Conservation (phyloP, 2,888 invertebrate species). For the Rhimphoctona megacephalus region DNA sequence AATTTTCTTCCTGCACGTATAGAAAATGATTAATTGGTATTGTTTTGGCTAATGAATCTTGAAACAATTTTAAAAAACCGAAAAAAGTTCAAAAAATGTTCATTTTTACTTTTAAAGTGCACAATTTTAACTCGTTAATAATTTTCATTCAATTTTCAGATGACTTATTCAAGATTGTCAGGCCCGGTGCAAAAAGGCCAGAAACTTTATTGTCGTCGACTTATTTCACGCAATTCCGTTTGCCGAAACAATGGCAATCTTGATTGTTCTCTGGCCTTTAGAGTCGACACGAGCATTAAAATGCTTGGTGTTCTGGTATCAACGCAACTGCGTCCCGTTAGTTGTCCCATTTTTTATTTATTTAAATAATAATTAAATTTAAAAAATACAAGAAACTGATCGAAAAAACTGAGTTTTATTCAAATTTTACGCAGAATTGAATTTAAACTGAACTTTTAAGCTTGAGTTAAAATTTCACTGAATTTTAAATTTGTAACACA, state of each 20-base stretch:
- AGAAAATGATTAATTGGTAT: too few relatives aligned
- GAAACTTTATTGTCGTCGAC: constrained; percentile 90
- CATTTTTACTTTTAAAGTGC: background rate
- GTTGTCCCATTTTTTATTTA: constrained; percentile 5
- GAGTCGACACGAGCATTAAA: constrained; percentile 92
- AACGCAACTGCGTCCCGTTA: constrained; percentile 88
- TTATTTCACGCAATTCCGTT: constrained; percentile 89
- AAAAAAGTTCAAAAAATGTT: too few relatives aligned
- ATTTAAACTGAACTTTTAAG: too few relatives aligned
- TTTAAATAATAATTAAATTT: background rate
- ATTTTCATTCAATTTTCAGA: background rate
- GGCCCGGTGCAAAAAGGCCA: constrained; percentile 71
- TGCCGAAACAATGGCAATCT: constrained; percentile 91
- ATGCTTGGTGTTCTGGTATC: constrained; percentile 92
- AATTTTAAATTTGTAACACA: too few relatives aligned
- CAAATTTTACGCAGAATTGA: too few relatives aligned
- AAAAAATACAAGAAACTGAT: background rate
- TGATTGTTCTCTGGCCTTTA: constrained; percentile 92
- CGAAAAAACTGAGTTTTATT: background rate
- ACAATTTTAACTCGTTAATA: background rate
- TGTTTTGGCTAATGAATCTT: too few relatives aligned
- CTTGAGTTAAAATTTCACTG: too few relatives aligned
- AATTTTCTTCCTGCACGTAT: too few relatives aligned
- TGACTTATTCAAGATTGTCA: constrained; percentile 58
- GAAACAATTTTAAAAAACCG: background rate